Conservation (phyloP, 2,797 vertebrate species). For the Aplochiton taeniatus region DNA sequence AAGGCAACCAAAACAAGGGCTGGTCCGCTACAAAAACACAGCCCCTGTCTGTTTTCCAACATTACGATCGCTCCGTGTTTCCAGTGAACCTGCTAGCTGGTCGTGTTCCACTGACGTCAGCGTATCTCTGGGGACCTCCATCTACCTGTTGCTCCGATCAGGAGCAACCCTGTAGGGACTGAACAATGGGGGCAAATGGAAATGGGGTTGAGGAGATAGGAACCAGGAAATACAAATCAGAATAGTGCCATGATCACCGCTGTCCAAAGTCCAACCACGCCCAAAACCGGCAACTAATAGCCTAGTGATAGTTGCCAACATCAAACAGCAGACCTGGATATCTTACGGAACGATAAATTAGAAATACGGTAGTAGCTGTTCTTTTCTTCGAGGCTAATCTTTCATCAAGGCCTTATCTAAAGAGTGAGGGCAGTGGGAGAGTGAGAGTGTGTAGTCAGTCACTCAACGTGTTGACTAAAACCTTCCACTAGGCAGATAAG, state of each 20-base stretch:
- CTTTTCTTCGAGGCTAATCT: too few species aligned
- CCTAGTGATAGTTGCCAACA: too few species aligned
- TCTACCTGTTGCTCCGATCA: slow-evolving; percentile 42
- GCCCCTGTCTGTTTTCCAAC: slow-evolving; percentile 33
- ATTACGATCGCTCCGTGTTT: slow-evolving; percentile 24
- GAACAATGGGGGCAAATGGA: too few species aligned
- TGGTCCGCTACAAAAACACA: background rate
- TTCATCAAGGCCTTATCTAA: too few species aligned
- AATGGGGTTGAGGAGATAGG: too few species aligned
- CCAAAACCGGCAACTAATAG: too few species aligned
- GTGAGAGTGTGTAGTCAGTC: too few species aligned
- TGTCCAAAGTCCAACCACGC: background rate
- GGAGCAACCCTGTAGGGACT: too few species aligned
- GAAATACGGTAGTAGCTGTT: too few species aligned
- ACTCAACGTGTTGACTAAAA: too few species aligned
- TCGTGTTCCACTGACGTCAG: slow-evolving; percentile 55
- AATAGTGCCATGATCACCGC: background rate
- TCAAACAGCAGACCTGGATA: background rate
- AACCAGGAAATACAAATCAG: background rate
- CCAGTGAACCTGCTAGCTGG: slow-evolving; percentile 31
- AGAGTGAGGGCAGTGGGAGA: too few species aligned
- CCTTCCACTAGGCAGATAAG: too few species aligned
- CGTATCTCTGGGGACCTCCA: slow-evolving; percentile 36
- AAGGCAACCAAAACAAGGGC: background rate
- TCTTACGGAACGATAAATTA: background rate